A percentile compares a stretch with the other conserved stretches of the same genome.
These are phyloP conservation scores for Felis catus DNA, from an alignment of 2,113 vertebrate species.

Conservation along the genomic window F.catus_Fca126_mat1.0 CM031427.1:30998501-30999000, in stretches of 20 bases:
- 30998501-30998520: not conserved
- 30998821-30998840: not conserved
- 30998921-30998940: not conserved
- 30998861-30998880: not conserved
- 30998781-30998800: not conserved
- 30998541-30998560: not conserved
- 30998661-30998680: not conserved
- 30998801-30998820: rapidly evolving
- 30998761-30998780: not conserved
- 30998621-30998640: not conserved
- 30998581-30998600: not conserved
- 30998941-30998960: not conserved
- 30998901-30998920: not conserved
- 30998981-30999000: not conserved
- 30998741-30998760: not conserved
- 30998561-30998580: not conserved
- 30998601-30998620: not conserved
- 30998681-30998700: not conserved
- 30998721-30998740: not conserved
- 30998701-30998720: not conserved
- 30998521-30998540: not conserved
- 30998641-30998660: not conserved
- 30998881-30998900: not conserved
- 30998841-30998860: not conserved
- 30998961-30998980: not conserved